Percentiles rank a stretch among this genome's conserved stretches.
Evolutionary conservation across 2,888 invertebrate genomes (phyloP).

Genomic region (Scrobipalpa atriplicella): DNA sequence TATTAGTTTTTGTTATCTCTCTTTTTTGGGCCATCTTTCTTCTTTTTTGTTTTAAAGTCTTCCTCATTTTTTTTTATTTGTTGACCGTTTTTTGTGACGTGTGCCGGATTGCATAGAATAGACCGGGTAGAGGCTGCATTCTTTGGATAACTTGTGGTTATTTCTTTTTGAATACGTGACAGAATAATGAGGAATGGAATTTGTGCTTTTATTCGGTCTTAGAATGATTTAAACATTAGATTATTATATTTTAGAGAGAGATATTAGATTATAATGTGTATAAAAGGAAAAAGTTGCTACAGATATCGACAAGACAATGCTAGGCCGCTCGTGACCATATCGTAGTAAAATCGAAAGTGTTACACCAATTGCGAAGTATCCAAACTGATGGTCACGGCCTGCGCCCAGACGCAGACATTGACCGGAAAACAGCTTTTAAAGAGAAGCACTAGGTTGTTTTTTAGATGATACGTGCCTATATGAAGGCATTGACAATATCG

Average conservation of each 20-base stretch:
- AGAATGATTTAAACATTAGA: no score
- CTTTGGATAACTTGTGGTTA: conserved; percentile 15
- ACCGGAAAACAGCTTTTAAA: conserved; percentile 29
- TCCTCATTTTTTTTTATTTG: background rate
- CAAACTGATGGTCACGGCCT: conserved; percentile 27
- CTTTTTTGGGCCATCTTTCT: conserved; percentile 3
- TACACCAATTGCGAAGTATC: conserved; percentile 34
- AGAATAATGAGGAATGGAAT: background rate
- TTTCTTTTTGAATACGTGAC: background rate
- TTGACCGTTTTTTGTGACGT: background rate
- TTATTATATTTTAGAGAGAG: no score
- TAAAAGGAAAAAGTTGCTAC: no score
- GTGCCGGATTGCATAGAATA: conserved; percentile 16
- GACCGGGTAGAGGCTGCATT: conserved; percentile 2
- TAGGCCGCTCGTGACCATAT: background rate
- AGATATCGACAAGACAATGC: no score
- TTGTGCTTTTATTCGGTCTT: no score
- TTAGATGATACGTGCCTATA: no score
- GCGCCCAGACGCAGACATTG: conserved; percentile 31
- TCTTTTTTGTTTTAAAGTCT: conserved; percentile 30
- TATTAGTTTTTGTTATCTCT: conserved; percentile 3
- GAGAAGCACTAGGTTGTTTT: conserved; percentile 20
- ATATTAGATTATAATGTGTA: no score
- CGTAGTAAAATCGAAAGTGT: conserved; percentile 41
- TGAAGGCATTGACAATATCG: no score